These are phyloP conservation scores for Phoeniculus purpureus DNA, from an alignment of 2,797 vertebrate genomes.

Conservation along the genomic window DNA sequence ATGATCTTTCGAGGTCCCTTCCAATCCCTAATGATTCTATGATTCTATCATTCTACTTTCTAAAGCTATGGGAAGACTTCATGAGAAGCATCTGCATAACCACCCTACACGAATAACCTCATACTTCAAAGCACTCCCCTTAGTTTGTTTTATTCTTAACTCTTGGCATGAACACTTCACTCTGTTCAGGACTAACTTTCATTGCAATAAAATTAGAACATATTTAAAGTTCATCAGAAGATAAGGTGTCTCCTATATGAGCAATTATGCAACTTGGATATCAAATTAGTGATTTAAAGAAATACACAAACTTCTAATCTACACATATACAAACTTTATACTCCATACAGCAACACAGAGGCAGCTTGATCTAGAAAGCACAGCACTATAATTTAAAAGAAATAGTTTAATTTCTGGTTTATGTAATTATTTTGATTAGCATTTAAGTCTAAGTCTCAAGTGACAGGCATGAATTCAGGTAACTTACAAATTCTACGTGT, in stretches of 20 bases:
- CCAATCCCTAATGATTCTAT: no score
- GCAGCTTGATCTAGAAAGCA: no score
- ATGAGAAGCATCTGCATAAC: background rate
- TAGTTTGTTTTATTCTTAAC: background rate
- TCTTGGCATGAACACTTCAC: background rate
- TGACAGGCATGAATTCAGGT: background rate
- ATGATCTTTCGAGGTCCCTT: no score
- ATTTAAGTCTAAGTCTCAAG: background rate
- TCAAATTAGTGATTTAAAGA: background rate
- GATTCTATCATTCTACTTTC: background rate
- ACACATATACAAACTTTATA: background rate
- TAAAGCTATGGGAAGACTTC: background rate
- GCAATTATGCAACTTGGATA: background rate
- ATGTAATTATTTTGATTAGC: background rate
- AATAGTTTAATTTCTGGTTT: background rate
- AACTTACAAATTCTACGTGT: background rate
- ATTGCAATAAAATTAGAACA: background rate
- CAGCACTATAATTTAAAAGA: no score
- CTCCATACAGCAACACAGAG: background rate
- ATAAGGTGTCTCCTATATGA: background rate
- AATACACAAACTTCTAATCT: background rate
- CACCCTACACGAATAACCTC: background rate
- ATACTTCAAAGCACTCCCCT: background rate
- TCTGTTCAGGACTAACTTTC: background rate
- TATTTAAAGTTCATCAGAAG: background rate